These are phyloP conservation scores for Lepidocyrtoides sp. DNA, from an alignment of 2,888 invertebrate genomes.

Conservation along the genomic window DNA sequence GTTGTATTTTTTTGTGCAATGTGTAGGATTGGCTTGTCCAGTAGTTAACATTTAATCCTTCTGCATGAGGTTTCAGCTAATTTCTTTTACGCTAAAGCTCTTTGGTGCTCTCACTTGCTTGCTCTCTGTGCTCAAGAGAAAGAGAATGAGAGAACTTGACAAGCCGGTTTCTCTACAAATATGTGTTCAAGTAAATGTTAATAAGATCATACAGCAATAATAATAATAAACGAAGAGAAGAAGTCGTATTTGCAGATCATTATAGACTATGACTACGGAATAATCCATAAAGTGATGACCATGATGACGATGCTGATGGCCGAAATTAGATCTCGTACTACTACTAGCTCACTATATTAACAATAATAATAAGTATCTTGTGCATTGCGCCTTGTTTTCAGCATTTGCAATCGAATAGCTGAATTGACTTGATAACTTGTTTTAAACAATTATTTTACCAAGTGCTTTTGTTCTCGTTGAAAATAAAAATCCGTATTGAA, in stretches of 20 bases:
- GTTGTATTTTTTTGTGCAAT: neutral
- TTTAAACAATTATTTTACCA: neutral
- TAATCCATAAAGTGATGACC: constrained; percentile 12
- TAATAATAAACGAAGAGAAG: constrained; percentile 29
- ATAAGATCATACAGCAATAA: constrained; percentile 42
- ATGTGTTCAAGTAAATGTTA: constrained; percentile 69
- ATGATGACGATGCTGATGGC: constrained; percentile 20
- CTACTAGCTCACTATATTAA: neutral
- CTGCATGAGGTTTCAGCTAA: constrained; percentile 60
- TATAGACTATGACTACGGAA: constrained; percentile 31
- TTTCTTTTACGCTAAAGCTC: constrained; percentile 58
- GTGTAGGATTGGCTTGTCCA: constrained; percentile 51
- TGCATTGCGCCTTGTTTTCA: neutral
- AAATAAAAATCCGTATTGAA: neutral
- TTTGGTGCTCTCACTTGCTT: constrained; percentile 32
- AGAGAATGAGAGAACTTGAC: constrained; percentile 58
- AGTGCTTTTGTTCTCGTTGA: neutral
- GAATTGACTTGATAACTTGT: constrained; percentile 50
- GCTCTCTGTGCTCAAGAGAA: neutral
- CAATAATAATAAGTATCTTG: neutral
- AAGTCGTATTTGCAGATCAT: constrained; percentile 33
- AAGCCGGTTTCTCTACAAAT: constrained; percentile 78
- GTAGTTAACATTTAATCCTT: constrained; percentile 41
- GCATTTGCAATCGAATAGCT: neutral
- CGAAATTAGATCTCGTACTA: constrained; percentile 68